Percentiles rank a stretch among this genome's conserved stretches.
These are phyloP conservation scores for Hirtodrosophila alboralis DNA, from an alignment of 2,888 invertebrate genomes.

Conservation along the genomic window DNA sequence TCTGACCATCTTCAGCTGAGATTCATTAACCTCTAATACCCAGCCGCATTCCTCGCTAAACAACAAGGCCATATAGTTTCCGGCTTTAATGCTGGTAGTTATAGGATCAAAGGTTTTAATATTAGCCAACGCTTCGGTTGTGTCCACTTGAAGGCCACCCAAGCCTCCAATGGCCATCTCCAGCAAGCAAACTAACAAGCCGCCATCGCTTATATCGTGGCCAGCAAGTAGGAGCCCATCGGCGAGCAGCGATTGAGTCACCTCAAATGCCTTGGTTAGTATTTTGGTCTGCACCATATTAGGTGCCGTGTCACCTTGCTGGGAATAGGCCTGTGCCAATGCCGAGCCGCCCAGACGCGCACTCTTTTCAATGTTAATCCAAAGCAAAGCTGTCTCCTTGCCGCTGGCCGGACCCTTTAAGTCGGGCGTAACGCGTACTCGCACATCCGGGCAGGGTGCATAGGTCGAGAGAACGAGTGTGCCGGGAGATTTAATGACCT, in stretches of 20 bases:
- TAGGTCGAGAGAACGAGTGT: slow-evolving; percentile 98
- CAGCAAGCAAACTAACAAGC: slow-evolving; percentile 93
- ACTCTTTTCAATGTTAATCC: slow-evolving; percentile 91
- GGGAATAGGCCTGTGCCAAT: slow-evolving; percentile 94
- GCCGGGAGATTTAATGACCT: slow-evolving; percentile 91
- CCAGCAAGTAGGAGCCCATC: slow-evolving; percentile 87
- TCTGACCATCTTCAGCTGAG: slow-evolving; percentile 86
- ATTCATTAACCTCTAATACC: slow-evolving; percentile 89
- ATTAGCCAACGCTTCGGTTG: slow-evolving; percentile 84
- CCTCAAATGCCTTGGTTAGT: slow-evolving; percentile 91
- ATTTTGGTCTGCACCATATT: slow-evolving; percentile 90
- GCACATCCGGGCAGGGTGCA: slow-evolving; percentile 96
- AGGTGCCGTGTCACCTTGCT: slow-evolving; percentile 91
- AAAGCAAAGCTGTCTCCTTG: slow-evolving; percentile 87
- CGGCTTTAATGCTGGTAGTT: slow-evolving; percentile 54
- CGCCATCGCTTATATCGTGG: slow-evolving; percentile 99
- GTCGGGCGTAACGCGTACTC: slow-evolving; percentile 94
- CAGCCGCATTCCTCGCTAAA: slow-evolving; percentile 95
- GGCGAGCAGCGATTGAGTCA: slow-evolving; percentile 93
- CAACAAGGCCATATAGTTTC: slow-evolving; percentile 87
- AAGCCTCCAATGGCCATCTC: slow-evolving; percentile 99
- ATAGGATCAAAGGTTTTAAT: slow-evolving; percentile 63
- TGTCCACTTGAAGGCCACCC: slow-evolving; percentile 89
- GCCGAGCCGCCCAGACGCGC: slow-evolving; percentile 95
- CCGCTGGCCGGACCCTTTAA: slow-evolving; percentile 88